phyloP scores from a whole-genome alignment of 2,888 invertebrate species.

The Hirtodrosophila cameraria region DNA sequence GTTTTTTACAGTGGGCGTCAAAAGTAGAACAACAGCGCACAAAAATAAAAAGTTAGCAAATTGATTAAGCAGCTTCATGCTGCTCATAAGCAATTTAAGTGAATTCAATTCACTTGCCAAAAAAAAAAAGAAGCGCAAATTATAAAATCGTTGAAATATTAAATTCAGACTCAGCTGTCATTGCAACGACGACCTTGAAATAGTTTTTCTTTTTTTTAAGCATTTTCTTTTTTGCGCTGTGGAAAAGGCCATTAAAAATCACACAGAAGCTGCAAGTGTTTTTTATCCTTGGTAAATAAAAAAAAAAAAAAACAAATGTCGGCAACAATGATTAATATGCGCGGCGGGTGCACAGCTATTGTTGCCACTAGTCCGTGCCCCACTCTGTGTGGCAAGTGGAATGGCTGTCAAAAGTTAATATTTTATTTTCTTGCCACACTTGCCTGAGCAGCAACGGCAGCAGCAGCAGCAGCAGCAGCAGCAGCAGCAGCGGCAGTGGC shows the following conservation, averaged over 20 bases:
- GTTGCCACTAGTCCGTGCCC: neutral
- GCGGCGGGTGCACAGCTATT: slow-evolving; percentile 41
- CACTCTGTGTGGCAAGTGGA: slow-evolving; percentile 7
- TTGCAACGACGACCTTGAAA: slow-evolving; percentile 39
- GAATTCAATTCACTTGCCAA: no score
- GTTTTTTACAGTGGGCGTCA: no score
- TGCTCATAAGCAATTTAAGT: no score
- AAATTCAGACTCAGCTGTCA: slow-evolving; percentile 46
- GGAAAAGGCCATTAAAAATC: slow-evolving; percentile 39
- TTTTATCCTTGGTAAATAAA: slow-evolving; percentile 54
- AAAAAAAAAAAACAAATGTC: slow-evolving; percentile 39
- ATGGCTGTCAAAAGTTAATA: slow-evolving; percentile 69
- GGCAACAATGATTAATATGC: slow-evolving; percentile 73
- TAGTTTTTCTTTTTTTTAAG: slow-evolving; percentile 18
- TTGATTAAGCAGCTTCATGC: no score
- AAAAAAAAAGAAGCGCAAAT: no score
- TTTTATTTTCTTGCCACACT: slow-evolving; percentile 44
- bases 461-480: no score
- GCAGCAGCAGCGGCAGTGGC: no score
- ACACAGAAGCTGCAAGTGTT: slow-evolving; percentile 46
- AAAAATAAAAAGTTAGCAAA: no score
- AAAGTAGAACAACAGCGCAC: no score
- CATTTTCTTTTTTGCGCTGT: slow-evolving; percentile 9
- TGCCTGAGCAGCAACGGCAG: slow-evolving; percentile 18
- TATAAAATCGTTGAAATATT: slow-evolving; percentile 36